A percentile compares a stretch with the other conserved stretches of the same genome.
These are phyloP conservation scores for Eumerus sabulonum DNA, from an alignment of 2,888 invertebrate genomes.

Conservation along the genomic window DNA sequence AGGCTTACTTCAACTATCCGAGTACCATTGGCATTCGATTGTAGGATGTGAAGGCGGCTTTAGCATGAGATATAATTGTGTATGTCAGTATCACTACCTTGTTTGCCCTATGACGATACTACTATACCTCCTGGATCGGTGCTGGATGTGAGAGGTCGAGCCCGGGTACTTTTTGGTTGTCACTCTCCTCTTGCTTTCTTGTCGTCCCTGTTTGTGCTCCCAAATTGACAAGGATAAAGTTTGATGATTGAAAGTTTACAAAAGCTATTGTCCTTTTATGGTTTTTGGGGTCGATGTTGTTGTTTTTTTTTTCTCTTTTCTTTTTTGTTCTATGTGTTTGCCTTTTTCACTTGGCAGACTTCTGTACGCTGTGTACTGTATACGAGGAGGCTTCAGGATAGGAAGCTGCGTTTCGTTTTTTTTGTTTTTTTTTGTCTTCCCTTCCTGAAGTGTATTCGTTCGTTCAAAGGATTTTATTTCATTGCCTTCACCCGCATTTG, in stretches of 20 bases:
- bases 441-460: slow-evolving; percentile 34
- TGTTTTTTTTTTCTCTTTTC: slow-evolving; percentile 9
- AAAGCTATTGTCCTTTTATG: slow-evolving; percentile 69
- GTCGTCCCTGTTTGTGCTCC: slow-evolving; percentile 1
- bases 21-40: slow-evolving; percentile 32
- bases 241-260: slow-evolving; percentile 69
- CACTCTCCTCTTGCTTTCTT: no score
- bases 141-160: slow-evolving; percentile 16
- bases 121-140: slow-evolving; percentile 44
- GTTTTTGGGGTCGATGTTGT: slow-evolving; percentile 50
- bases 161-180: no score
- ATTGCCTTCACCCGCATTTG: background rate
- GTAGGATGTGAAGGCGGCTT: slow-evolving; percentile 43
- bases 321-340: slow-evolving; percentile 9
- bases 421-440: no score
- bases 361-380: slow-evolving; percentile 10
- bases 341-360: slow-evolving; percentile 24
- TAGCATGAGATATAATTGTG: slow-evolving; percentile 15
- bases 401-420: slow-evolving; percentile 38
- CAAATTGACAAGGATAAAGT: slow-evolving; percentile 68
- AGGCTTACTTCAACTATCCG: slow-evolving; percentile 32
- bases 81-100: slow-evolving; percentile 13
- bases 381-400: background rate
- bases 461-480: slow-evolving; percentile 66
- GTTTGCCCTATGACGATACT: slow-evolving; percentile 30